Percentiles rank a stretch among this genome's conserved stretches.
phyloP scores from a whole-genome alignment of 2,888 invertebrate genomes.

The Lingula anatina region DNA sequence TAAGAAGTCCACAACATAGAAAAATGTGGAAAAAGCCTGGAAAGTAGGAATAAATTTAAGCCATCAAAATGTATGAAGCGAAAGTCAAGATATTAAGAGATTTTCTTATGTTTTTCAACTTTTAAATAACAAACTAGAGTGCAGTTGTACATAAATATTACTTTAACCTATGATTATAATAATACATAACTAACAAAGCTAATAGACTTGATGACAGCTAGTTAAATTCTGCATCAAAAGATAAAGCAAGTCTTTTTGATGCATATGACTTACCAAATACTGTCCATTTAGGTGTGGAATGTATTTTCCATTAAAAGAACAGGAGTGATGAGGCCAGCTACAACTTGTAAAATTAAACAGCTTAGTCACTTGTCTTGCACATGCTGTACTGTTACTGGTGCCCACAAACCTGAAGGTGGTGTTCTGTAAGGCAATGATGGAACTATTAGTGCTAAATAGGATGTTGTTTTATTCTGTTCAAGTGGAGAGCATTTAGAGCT shows the following conservation, averaged over 20 bases:
- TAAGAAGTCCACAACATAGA: conserved; percentile 46
- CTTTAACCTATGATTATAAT: too few relatives aligned
- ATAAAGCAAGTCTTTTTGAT: conserved; percentile 1
- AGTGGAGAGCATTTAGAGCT: too few relatives aligned
- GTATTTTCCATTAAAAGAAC: conserved; percentile 40
- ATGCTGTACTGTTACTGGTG: conserved; percentile 27
- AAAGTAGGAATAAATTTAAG: conserved; percentile 14
- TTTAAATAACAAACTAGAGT: too few relatives aligned
- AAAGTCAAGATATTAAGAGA: too few relatives aligned
- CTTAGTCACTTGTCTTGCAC: conserved; percentile 19
- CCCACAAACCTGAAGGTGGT: conserved; percentile 35
- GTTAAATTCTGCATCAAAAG: too few relatives aligned
- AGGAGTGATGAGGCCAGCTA: conserved; percentile 19
- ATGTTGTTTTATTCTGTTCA: too few relatives aligned
- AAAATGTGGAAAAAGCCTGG: conserved; percentile 55
- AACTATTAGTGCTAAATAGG: too few relatives aligned
- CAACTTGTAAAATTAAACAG: conserved; percentile 35
- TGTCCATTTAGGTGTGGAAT: conserved; percentile 33
- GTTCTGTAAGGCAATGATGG: conserved; percentile 16
- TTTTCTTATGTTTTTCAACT: too few relatives aligned
- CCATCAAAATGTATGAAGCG: too few relatives aligned
- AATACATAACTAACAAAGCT: too few relatives aligned
- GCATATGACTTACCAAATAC: conserved; percentile 38
- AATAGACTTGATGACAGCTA: too few relatives aligned
- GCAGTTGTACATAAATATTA: too few relatives aligned